Evolutionary conservation across 23 tunicate species (phyloP), one percentile per base, ranked within the genome.

Genomic region (Styela clava): DNA sequence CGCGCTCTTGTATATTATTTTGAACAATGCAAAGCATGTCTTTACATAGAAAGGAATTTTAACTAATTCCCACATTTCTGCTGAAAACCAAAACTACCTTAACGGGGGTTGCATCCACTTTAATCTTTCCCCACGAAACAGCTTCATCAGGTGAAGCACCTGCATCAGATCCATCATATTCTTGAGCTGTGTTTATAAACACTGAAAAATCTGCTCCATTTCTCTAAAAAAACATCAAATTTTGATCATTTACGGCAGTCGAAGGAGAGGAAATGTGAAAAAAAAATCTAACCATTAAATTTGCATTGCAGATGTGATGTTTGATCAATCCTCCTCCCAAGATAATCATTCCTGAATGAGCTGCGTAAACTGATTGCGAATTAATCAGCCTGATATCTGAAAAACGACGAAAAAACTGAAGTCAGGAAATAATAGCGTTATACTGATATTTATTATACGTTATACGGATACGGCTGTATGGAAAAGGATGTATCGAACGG

Each of bases 101-200:
- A 19, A 94, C 95, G 2, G 98, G 98, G 2, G 71, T 73, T 18
- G 92, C 88, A 74, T 82, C 83, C 85, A 73, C 82, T 78, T 69
- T 85, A n/a, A 94, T 94, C 70, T 94, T 94, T 28, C 98, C 98
- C 98, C 98, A 94, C 16, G 95, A 88, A 62, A 94, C 83, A 0
- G 98, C 98, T 85, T 94, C 98, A 83, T 94, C 98, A 22, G 98
- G 98, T 31, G 77, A 29, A 19, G 98, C 98, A 2, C 98, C 98
- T 34, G 98, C 83, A 52, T 94, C 98, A 0, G 95, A 88, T 0
- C 98, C 98, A 73, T 94, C 98, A 83, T 85, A 94, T 61, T 83
- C 92, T n/a, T 94, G 98, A 2, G 95, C 98, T 34, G 98, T 94
- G 95, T 94, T 94, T 0, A 94, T 69, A 79, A 85, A 94, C 33